Conservation (phyloP, 1,140 invertebrate species). For the Trypoxylus dichotomus region DNA sequence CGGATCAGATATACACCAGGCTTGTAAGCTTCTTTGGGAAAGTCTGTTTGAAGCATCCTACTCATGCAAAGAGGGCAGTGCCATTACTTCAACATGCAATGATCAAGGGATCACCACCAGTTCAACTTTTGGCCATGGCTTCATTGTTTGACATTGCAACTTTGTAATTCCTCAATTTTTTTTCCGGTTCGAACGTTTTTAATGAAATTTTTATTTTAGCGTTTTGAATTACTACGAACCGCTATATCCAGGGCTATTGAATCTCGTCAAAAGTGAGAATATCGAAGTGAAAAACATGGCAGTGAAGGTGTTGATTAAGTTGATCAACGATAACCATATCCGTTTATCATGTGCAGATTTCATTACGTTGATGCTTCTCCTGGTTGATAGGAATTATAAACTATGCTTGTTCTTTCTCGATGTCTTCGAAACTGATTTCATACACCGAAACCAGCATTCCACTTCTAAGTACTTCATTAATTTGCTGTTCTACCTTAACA, state of each 20-base stretch:
- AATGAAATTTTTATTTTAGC: not conserved
- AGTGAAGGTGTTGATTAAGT: not conserved
- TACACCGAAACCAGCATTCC: not conserved
- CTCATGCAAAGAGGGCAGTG: too few species aligned
- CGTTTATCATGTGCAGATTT: not conserved
- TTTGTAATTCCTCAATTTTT: not conserved
- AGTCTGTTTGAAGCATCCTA: not conserved
- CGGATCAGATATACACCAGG: not conserved
- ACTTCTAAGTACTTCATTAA: conserved; percentile 12
- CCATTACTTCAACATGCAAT: not conserved
- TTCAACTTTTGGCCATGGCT: not conserved
- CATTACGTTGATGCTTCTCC: not conserved
- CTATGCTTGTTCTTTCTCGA: not conserved
- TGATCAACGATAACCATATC: conserved; percentile 5
- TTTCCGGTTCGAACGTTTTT: not conserved
- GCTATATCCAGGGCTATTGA: not conserved
- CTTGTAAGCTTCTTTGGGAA: conserved; percentile 6
- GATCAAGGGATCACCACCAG: not conserved
- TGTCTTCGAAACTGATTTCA: conserved; percentile 1
- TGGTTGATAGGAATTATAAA: not conserved
- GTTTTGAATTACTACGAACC: not conserved
- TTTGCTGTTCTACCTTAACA: not conserved
- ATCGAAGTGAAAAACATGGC: not conserved
- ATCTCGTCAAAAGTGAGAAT: not conserved
- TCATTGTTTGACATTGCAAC: not conserved